Evolutionary conservation across 2,888 invertebrate species (phyloP).

Genomic region (Apodemia mormo): DNA sequence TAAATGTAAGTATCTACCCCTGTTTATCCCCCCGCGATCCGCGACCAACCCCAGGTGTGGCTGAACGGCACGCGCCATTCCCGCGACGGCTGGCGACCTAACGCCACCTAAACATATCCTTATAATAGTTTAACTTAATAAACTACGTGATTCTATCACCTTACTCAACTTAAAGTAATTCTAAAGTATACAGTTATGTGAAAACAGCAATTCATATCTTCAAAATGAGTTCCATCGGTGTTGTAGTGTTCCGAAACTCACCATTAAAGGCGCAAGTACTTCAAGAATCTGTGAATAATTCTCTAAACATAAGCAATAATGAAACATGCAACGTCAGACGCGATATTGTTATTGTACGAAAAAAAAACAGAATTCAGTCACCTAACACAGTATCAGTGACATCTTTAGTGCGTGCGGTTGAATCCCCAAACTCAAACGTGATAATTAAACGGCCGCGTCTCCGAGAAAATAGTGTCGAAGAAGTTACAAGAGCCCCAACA

Average conservation of each 20-base stretch:
- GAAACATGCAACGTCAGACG: constrained; percentile 60
- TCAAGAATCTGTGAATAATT: constrained; percentile 84
- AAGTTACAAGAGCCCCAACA: constrained; percentile 81
- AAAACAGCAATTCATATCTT: constrained; percentile 58
- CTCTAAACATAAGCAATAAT: constrained; percentile 77
- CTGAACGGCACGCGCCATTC: constrained; percentile 79
- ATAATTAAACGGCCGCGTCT: constrained; percentile 61
- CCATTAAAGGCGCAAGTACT: constrained; percentile 84
- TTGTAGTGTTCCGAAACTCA: constrained; percentile 83
- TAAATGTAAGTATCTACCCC: constrained; percentile 80
- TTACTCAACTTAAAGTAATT: constrained; percentile 50
- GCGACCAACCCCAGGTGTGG: constrained; percentile 73
- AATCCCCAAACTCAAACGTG: constrained; percentile 53
- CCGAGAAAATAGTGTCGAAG: constrained; percentile 72
- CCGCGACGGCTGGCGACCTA: constrained; percentile 72
- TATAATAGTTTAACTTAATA: constrained; percentile 46
- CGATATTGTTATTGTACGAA: constrained; percentile 80
- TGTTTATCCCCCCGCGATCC: constrained; percentile 74
- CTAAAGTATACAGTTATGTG: constrained; percentile 62
- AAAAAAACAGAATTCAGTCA: constrained; percentile 71
- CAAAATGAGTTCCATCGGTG: constrained; percentile 81
- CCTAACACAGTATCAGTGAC: constrained; percentile 68
- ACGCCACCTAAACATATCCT: constrained; percentile 64
- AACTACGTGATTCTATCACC: constrained; percentile 54
- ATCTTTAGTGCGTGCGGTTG: constrained; percentile 65